phyloP scores from a whole-genome alignment of 92 coral and sea anemone genomes.

The Plumapathes pennacea region DNA sequence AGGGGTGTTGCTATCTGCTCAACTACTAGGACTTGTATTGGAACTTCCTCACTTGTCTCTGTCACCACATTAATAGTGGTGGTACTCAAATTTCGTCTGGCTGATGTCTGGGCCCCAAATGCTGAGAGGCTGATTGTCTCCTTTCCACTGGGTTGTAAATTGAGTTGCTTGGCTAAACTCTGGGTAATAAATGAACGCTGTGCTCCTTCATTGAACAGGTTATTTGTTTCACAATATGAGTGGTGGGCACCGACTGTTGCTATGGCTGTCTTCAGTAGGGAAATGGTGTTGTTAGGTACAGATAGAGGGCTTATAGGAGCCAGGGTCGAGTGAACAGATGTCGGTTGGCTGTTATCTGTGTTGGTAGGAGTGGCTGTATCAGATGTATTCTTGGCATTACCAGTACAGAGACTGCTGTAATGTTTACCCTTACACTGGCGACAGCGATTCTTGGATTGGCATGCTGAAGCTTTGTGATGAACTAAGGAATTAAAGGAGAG shows the following conservation, averaged over 20 bases:
- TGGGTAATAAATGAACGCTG: conserved; percentile 54
- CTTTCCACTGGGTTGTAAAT: conserved; percentile 2
- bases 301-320: conserved; percentile 2
- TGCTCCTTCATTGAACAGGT: conserved; percentile 54
- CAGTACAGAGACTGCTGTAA: too few relatives aligned
- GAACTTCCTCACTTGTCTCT: conserved; percentile 33
- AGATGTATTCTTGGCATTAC: too few relatives aligned
- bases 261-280: conserved; percentile 45
- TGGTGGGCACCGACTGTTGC: conserved; percentile 12
- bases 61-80: conserved; percentile 21
- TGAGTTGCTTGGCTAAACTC: conserved; percentile 40
- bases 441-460: too few relatives aligned
- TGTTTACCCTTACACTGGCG: too few relatives aligned
- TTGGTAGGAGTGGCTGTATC: too few relatives aligned
- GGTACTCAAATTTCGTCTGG: conserved; percentile 6
- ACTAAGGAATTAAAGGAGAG: too few relatives aligned
- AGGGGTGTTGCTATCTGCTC: conserved; percentile 40
- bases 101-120: conserved; percentile 29
- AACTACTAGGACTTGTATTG: conserved; percentile 31
- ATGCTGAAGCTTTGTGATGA: too few relatives aligned
- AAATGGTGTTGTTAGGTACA: conserved; percentile 2
- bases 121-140: conserved; percentile 30
- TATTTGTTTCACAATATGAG: conserved; percentile 16
- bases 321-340: conserved; percentile 4
- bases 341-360: too few relatives aligned